phyloP scores from a whole-genome alignment of 2,888 invertebrate genomes.

The Latrodectus hesperus region DNA sequence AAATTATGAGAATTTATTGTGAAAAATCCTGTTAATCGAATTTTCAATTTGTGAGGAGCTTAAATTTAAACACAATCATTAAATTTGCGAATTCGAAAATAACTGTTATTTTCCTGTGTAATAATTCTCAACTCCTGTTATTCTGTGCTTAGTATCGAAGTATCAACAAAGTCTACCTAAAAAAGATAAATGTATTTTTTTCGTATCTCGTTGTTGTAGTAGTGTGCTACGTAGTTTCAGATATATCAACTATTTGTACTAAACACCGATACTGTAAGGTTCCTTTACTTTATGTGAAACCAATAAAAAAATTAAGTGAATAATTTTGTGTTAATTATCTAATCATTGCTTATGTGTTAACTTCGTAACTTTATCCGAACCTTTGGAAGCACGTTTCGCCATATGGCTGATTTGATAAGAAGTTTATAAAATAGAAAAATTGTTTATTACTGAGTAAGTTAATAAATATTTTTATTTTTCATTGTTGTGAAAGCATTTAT shows the following conservation, averaged over 20 bases:
- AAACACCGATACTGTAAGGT: neutral
- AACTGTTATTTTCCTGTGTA: slow-evolving; percentile 25
- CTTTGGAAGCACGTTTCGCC: slow-evolving; percentile 67
- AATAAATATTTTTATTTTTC: neutral
- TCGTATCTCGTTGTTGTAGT: slow-evolving; percentile 54
- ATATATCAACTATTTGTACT: slow-evolving; percentile 20
- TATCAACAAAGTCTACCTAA: slow-evolving; percentile 61
- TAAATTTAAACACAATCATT: too few relatives aligned
- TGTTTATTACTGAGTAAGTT: slow-evolving; percentile 36
- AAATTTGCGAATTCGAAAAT: neutral
- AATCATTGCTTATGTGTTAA: slow-evolving; percentile 10
- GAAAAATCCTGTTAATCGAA: too few relatives aligned
- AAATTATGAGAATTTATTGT: too few relatives aligned
- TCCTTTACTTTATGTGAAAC: neutral
- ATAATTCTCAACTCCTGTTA: slow-evolving; percentile 20
- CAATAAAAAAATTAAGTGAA: neutral
- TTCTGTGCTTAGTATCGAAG: slow-evolving; percentile 56
- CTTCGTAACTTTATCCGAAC: slow-evolving; percentile 18
- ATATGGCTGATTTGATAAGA: slow-evolving; percentile 68
- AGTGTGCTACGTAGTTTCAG: slow-evolving; percentile 57
- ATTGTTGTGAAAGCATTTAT: neutral
- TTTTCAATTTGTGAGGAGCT: too few relatives aligned
- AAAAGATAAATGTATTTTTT: slow-evolving; percentile 52
- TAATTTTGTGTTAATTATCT: neutral
- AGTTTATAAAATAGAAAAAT: slow-evolving; percentile 39